Evolutionary conservation across 2,888 invertebrate species (phyloP).

Genomic region (Megalurothrips usitatus): DNA sequence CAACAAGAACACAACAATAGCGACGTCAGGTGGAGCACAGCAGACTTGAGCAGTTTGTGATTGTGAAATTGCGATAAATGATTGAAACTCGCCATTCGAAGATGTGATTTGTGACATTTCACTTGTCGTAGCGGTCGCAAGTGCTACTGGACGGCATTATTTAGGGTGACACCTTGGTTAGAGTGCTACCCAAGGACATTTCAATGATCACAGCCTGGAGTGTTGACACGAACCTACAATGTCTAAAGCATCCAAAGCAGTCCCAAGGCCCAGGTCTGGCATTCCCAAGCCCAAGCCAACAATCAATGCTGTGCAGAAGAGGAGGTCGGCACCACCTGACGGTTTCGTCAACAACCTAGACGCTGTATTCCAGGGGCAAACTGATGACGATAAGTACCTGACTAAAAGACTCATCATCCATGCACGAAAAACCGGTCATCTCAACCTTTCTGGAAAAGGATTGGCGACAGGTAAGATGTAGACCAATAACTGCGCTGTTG

Average conservation of each 20-base stretch:
- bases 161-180: neutral
- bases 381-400: conserved; percentile 64
- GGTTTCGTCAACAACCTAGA: conserved; percentile 41
- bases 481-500: neutral
- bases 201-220: neutral
- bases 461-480: conserved; percentile 60
- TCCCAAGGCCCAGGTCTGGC: conserved; percentile 3
- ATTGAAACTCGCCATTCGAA: too few species aligned
- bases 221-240: neutral
- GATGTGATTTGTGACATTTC: too few species aligned
- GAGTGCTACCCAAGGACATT: neutral
- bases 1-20: neutral
- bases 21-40: neutral
- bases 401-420: conserved; percentile 68
- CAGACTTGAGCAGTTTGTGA: neutral
- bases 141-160: too few species aligned
- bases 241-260: conserved; percentile 1
- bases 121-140: too few species aligned
- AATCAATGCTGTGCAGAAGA: neutral
- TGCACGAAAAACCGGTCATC: conserved; percentile 72
- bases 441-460: conserved; percentile 72
- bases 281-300: neutral
- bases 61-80: neutral
- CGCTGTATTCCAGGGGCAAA: conserved; percentile 68
- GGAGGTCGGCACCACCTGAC: neutral